Percentiles rank a stretch among this genome's conserved stretches.
Conservation (phyloP, 2,797 vertebrate genomes). For the Xenops minutus region DNA sequence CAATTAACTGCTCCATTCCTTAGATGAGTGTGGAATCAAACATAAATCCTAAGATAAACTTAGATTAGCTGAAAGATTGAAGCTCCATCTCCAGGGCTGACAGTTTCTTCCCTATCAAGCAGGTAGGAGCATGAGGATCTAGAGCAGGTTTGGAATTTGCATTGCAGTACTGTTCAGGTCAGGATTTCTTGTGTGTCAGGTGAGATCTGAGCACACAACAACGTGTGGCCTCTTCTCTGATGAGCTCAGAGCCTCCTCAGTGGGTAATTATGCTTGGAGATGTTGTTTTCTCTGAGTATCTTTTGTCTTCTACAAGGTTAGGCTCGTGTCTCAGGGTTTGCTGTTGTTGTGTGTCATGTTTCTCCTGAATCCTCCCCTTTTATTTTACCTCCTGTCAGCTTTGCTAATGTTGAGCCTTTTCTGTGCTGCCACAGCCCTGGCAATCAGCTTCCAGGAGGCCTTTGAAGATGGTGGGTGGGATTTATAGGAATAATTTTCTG, state of each 20-base stretch:
- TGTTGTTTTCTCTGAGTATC: neutral
- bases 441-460: neutral
- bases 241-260: neutral
- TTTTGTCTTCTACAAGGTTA: neutral
- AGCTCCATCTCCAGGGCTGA: neutral
- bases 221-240: neutral
- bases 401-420: neutral
- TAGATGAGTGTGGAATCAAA: neutral
- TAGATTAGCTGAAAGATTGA: neutral
- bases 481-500: neutral
- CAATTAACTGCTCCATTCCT: neutral
- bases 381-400: neutral
- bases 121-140: neutral
- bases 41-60: neutral
- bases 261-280: neutral
- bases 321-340: accelerated
- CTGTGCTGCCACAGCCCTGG: neutral
- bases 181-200: neutral
- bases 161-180: neutral
- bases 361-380: neutral
- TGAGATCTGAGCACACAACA: neutral
- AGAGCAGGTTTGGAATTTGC: neutral
- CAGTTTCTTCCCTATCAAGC: neutral
- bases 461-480: conserved; percentile 28
- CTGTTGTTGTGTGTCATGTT: neutral